Evolutionary conservation across 2,113 vertebrate genomes (phyloP).

Genomic region (Thalassoma bifasciatum): DNA sequence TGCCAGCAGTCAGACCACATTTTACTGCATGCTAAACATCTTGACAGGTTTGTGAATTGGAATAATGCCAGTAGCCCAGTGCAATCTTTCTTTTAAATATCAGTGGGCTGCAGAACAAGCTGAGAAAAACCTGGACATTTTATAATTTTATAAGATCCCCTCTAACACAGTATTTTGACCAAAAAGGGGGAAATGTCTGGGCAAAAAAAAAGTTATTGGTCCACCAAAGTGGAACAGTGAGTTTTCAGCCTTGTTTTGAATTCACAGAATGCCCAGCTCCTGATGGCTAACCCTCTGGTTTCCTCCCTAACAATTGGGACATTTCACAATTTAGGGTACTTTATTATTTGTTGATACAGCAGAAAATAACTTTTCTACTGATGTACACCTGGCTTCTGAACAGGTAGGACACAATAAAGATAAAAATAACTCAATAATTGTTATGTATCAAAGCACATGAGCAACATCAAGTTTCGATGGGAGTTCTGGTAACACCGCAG

Average conservation of each 20-base stretch:
- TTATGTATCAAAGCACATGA: not conserved
- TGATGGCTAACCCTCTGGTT: not conserved
- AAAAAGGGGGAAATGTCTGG: too few species aligned
- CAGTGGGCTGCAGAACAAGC: too few species aligned
- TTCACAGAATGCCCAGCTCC: not conserved
- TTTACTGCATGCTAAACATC: too few species aligned
- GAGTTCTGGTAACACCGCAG: not conserved
- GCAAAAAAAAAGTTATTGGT: too few species aligned
- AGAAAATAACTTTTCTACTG: conserved; percentile 64
- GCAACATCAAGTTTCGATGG: not conserved
- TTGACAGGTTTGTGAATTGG: too few species aligned
- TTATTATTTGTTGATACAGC: not conserved
- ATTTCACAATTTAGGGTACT: not conserved
- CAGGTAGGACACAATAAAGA: conserved; percentile 71
- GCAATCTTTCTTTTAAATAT: too few species aligned
- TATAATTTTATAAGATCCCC: too few species aligned
- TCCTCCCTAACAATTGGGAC: not conserved
- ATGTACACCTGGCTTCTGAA: conserved; percentile 70
- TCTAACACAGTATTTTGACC: too few species aligned
- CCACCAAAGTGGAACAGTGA: too few species aligned
- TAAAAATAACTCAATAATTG: not conserved
- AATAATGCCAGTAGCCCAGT: too few species aligned
- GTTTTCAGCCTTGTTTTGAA: not conserved
- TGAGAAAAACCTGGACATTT: too few species aligned
- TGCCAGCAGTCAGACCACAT: too few species aligned